Conservation (phyloP, 2,888 invertebrate species). For the Acleris emargana region DNA sequence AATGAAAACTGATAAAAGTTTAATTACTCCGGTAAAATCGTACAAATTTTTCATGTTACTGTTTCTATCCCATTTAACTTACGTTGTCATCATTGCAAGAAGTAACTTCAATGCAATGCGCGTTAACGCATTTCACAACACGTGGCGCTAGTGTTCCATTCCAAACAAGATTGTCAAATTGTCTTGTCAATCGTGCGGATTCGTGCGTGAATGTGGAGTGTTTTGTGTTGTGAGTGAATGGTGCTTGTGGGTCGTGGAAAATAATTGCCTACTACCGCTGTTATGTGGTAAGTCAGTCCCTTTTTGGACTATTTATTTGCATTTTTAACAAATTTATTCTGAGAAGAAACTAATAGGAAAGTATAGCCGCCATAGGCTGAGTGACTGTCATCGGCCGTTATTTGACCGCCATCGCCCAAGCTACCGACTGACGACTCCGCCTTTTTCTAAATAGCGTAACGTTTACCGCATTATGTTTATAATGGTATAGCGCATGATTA, state of each 20-base stretch:
- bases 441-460: conserved; percentile 48
- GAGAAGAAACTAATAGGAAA: conserved; percentile 30
- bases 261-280: conserved; percentile 60
- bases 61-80: conserved; percentile 18
- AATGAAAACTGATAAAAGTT: no score
- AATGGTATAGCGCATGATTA: conserved; percentile 1
- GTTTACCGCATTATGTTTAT: conserved; percentile 14
- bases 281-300: conserved; percentile 74
- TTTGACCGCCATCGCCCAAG: conserved; percentile 82
- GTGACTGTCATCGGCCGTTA: conserved; percentile 64
- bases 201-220: conserved; percentile 63
- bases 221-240: conserved; percentile 79
- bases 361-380: conserved; percentile 30
- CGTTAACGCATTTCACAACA: conserved; percentile 47
- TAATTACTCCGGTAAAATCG: no score
- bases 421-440: conserved; percentile 69
- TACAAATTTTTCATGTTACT: no score
- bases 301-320: conserved; percentile 34
- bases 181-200: conserved; percentile 45
- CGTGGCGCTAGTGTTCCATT: conserved; percentile 69
- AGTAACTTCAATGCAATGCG: conserved; percentile 40
- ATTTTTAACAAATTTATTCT: conserved; percentile 28
- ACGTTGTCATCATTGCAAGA: conserved; percentile 37
- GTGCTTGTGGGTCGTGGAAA: conserved; percentile 54
- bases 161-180: conserved; percentile 40